Evolutionary conservation across 2,113 vertebrate genomes (phyloP).

Genomic region (Sylvietta virens): DNA sequence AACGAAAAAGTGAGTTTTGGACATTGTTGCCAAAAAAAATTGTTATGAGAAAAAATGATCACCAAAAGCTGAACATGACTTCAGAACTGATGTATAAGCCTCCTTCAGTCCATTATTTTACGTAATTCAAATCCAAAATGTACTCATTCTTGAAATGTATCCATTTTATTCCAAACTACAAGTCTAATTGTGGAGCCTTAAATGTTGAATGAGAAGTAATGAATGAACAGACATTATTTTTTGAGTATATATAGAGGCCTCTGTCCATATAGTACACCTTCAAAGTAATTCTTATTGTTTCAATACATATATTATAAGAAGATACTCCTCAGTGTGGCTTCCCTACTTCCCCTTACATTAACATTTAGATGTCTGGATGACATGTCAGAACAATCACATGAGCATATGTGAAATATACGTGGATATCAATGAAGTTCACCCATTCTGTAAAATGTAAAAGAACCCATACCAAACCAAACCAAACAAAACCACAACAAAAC

Average conservation of each 20-base stretch:
- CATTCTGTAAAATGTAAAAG: not conserved
- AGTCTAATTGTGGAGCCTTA: not conserved
- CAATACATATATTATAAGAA: not conserved
- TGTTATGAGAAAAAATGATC: not conserved
- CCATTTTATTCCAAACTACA: not conserved
- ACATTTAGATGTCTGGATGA: not conserved
- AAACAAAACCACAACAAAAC: not conserved
- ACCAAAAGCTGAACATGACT: not conserved
- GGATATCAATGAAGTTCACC: accelerated
- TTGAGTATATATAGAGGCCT: not conserved
- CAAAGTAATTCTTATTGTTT: not conserved
- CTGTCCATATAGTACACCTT: not conserved
- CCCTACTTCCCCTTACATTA: not conserved
- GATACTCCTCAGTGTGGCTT: not conserved
- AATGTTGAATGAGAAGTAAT: not conserved
- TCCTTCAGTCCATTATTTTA: not conserved
- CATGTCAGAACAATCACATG: not conserved
- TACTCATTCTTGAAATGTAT: not conserved
- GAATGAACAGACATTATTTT: not conserved
- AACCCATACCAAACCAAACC: not conserved
- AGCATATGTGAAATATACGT: not conserved
- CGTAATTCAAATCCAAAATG: not conserved
- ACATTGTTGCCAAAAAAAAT: not conserved
- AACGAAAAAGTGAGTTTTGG: not conserved
- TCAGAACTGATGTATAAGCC: not conserved